These are phyloP conservation scores for Melinaea marsaeus DNA, from an alignment of 2,888 invertebrate species.

Conservation along the genomic window DNA sequence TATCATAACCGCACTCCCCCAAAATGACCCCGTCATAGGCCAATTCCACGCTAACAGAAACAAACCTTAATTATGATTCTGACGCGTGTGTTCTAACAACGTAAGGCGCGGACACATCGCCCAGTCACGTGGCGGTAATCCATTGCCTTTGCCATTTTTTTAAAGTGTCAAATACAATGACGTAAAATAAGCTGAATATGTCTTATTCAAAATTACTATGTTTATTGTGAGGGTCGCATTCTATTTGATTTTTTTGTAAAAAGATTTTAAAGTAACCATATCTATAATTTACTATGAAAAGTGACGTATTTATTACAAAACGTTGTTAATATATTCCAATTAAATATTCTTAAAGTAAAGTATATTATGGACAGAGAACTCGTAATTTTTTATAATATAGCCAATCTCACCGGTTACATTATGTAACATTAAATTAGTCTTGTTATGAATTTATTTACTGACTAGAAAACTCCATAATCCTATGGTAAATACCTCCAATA, in stretches of 20 bases:
- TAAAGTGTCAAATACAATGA: constrained; percentile 5
- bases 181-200: not conserved
- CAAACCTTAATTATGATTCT: constrained; percentile 7
- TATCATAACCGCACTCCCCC: not conserved
- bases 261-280: too few species aligned
- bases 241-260: too few species aligned
- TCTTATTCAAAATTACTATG: not conserved
- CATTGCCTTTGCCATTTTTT: constrained; percentile 16
- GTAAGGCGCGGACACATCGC: not conserved
- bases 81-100: constrained; percentile 4
- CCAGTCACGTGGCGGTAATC: constrained; percentile 21
- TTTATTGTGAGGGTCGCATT: too few species aligned
- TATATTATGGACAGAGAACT: constrained; percentile 2
- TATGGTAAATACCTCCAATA: constrained; percentile 17
- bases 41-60: constrained; percentile 5
- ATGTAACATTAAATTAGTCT: constrained; percentile 2
- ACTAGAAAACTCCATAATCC: constrained; percentile 14
- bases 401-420: constrained; percentile 5
- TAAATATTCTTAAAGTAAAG: not conserved
- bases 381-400: constrained; percentile 1
- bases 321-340: not conserved
- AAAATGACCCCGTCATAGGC: constrained; percentile 2
- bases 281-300: too few species aligned
- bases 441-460: constrained; percentile 7
- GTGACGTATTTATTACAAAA: not conserved